Percentiles rank a stretch among this genome's conserved stretches.
phyloP scores from a whole-genome alignment of 2,797 vertebrate species.

The Phataginus tricuspis region DNA sequence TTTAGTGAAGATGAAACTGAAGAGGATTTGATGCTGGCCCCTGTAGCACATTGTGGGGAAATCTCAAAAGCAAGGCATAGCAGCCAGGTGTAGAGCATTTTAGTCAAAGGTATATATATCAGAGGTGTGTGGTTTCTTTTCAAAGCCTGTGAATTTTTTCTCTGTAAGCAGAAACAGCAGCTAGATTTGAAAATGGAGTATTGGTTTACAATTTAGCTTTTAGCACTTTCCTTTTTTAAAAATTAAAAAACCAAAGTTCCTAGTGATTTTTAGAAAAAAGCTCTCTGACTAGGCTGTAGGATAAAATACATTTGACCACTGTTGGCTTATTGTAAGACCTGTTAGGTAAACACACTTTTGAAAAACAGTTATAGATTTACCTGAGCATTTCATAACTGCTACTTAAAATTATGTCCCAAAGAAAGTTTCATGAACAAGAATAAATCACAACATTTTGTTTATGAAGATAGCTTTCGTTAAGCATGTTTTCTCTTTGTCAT shows the following conservation, averaged over 20 bases:
- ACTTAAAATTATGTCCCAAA: conserved; percentile 27
- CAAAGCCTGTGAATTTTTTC: not conserved
- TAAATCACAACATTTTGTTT: conserved; percentile 26
- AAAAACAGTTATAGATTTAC: conserved; percentile 56
- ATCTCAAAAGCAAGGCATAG: not conserved
- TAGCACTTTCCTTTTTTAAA: not conserved
- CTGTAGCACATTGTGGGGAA: not conserved
- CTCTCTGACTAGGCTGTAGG: not conserved
- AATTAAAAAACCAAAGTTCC: not conserved
- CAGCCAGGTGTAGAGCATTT: not conserved
- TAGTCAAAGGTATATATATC: not conserved
- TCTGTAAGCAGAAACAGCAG: not conserved
- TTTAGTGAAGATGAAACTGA: not conserved
- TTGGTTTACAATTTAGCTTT: not conserved
- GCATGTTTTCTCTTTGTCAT: not conserved
- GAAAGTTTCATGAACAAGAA: conserved; percentile 51
- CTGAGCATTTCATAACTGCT: conserved; percentile 7
- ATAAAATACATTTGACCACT: not conserved
- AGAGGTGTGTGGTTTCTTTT: conserved; percentile 8
- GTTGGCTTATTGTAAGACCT: not conserved
- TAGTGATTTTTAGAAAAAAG: not conserved
- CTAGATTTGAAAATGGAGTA: not conserved
- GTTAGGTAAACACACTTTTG: conserved; percentile 35
- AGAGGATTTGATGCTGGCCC: not conserved
- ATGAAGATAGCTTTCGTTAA: conserved; percentile 10